Percentiles rank a stretch among this genome's conserved stretches.
Conservation (phyloP, 2,888 invertebrate species). For the Zygogramma bicolorata region DNA sequence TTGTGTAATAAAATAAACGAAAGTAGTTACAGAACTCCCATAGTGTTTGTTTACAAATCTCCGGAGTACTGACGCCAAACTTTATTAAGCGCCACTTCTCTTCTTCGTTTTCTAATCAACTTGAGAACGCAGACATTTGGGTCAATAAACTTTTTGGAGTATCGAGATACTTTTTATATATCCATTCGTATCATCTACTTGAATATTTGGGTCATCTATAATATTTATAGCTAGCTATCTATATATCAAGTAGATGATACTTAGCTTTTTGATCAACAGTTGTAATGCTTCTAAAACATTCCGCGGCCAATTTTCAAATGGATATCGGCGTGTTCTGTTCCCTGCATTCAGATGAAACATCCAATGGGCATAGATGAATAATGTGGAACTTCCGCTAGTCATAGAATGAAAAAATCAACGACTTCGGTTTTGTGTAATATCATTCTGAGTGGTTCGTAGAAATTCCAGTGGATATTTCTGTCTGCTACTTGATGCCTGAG, state of each 20-base stretch:
- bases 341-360: not conserved
- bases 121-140: not conserved
- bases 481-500: not conserved
- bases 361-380: not conserved
- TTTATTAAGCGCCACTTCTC: constrained; percentile 1
- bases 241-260: not conserved
- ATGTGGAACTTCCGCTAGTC: not conserved
- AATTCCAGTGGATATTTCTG: not conserved
- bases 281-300: not conserved
- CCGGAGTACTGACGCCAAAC: not conserved
- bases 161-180: not conserved
- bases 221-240: not conserved
- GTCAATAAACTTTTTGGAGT: not conserved
- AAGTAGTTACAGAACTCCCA: constrained; percentile 1
- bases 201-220: not conserved
- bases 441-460: not conserved
- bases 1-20: constrained; percentile 8
- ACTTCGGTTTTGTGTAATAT: not conserved
- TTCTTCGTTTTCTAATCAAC: not conserved
- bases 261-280: not conserved
- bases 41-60: constrained; percentile 5
- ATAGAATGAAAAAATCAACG: not conserved
- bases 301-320: not conserved
- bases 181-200: not conserved
- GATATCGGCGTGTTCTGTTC: not conserved